Base-by-base conservation (phyloP, 2,113 vertebrate species). In the Brachyhypopomus gauderio region DNA sequence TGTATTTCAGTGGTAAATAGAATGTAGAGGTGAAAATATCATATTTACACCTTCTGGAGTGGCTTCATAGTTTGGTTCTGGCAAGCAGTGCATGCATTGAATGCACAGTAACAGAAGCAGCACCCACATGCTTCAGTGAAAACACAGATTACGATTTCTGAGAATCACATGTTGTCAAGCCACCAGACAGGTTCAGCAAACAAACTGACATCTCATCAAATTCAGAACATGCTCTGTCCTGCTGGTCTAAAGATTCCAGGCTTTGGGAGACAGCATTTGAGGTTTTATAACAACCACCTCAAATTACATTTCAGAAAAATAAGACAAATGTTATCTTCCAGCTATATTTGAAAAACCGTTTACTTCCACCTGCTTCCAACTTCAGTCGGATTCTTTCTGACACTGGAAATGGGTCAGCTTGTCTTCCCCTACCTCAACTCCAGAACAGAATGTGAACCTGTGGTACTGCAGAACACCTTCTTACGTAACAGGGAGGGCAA, bases 131-230 rank as follows among this genome's bases (percentile, higher is more conserved):
- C 62, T 56, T 67, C 20, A 78, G 27, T 38, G 14, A 55, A 67
- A 20, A 41, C n/a, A 70, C 16, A 70, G 34, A 22, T 70, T n/a
- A 19, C 36, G 12, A 52, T 56, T 20, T 71, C 6, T 23, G n/a
- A 60, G 20, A 60, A 22, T 60, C 14, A 19, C 16, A 27, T 36
- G 58, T 41, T 45, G 56, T 34, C 77, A 79, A 79, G 77, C 66
- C 34, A 20, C 4, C 36, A 71, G 69, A 79, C 77, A 79, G 34
- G 77, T 71, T 71, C 36, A 27, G 19, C n/a, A n/a, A 59, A 70
- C 30, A 78, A 38, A 56, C 0, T 27, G 64, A 58, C 59, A 70
- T 36, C n/a, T n/a, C 55, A 75, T 36, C 64, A 78, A 70, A 41
- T 70, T 59, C 48, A 56, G 22, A 38, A 11, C 62, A 77, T 59